Evolutionary conservation across 1,140 invertebrate genomes (phyloP).

Genomic region (Drosophila bocki): DNA sequence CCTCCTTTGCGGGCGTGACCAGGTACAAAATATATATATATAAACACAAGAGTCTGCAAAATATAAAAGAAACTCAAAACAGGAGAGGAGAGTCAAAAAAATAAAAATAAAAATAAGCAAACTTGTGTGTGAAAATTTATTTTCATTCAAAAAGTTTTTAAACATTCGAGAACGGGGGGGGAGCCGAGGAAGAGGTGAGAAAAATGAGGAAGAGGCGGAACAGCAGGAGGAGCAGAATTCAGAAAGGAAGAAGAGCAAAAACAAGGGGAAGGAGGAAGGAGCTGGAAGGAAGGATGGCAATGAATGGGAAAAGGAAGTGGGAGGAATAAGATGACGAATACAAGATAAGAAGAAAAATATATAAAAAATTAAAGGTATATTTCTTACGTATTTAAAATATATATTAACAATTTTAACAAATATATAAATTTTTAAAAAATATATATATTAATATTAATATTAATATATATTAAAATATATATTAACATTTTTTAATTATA

Average conservation of each 20-base stretch:
- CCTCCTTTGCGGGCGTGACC: slow-evolving; percentile 36
- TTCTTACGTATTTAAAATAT: too few species aligned
- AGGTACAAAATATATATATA: slow-evolving; percentile 46
- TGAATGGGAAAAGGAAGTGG: slow-evolving; percentile 38
- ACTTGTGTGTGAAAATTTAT: slow-evolving; percentile 73
- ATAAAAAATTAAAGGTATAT: too few species aligned
- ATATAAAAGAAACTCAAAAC: slow-evolving; percentile 18
- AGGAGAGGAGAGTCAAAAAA: slow-evolving; percentile 22
- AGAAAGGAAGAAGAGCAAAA: background rate
- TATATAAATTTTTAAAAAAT: background rate
- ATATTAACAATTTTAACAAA: too few species aligned
- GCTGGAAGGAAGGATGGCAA: slow-evolving; percentile 5
- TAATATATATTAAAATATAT: background rate
- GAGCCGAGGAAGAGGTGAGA: slow-evolving; percentile 12
- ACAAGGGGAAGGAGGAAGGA: background rate
- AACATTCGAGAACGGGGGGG: background rate
- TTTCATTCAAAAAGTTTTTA: slow-evolving; percentile 77
- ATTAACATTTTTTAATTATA: too few species aligned
- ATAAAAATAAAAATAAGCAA: slow-evolving; percentile 16
- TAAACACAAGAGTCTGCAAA: slow-evolving; percentile 26
- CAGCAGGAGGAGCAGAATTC: background rate
- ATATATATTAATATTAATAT: too few species aligned
- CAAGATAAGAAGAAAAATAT: background rate
- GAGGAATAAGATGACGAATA: background rate
- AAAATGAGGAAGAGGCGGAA: slow-evolving; percentile 31